phyloP scores from a whole-genome alignment of 2,888 invertebrate species.

The Lasioglossum marginatum region DNA sequence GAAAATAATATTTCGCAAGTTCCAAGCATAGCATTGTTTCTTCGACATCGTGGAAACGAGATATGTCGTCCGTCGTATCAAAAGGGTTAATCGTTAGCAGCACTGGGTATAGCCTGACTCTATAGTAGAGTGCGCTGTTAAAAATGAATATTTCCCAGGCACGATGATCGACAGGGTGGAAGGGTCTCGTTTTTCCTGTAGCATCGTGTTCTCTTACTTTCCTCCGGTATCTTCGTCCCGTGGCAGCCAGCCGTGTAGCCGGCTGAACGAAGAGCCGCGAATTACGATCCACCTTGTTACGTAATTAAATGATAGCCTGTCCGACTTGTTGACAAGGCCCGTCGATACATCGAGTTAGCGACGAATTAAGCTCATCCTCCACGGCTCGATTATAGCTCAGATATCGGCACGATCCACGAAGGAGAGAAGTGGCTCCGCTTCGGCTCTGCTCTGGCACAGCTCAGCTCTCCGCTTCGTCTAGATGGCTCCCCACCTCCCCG shows the following conservation, averaged over 20 bases:
- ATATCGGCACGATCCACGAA: constrained; percentile 63
- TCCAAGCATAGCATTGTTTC: not conserved
- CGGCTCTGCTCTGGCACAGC: not conserved
- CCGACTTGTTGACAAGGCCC: constrained; percentile 78
- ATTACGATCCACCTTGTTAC: constrained; percentile 71
- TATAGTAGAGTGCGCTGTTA: not conserved
- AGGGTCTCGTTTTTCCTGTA: not conserved
- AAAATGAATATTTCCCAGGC: not conserved
- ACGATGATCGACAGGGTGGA: not conserved
- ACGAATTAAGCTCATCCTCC: constrained; percentile 73
- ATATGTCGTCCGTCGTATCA: too few species aligned
- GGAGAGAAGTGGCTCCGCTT: constrained; percentile 28
- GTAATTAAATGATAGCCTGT: constrained; percentile 81
- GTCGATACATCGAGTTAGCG: constrained; percentile 78
- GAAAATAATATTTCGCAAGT: not conserved
- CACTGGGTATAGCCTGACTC: not conserved
- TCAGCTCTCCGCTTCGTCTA: constrained; percentile 19
- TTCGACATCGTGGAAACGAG: too few species aligned
- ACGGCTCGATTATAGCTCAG: constrained; percentile 70
- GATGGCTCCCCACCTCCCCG: constrained; percentile 29
- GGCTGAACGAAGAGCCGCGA: constrained; percentile 47
- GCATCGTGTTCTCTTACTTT: not conserved
- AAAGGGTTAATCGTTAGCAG: not conserved
- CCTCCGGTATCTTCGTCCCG: constrained; percentile 18
- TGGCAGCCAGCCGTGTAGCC: constrained; percentile 7